Evolutionary conservation across 1,140 invertebrate species (phyloP).

Genomic region (Mactra quadrangularis): DNA sequence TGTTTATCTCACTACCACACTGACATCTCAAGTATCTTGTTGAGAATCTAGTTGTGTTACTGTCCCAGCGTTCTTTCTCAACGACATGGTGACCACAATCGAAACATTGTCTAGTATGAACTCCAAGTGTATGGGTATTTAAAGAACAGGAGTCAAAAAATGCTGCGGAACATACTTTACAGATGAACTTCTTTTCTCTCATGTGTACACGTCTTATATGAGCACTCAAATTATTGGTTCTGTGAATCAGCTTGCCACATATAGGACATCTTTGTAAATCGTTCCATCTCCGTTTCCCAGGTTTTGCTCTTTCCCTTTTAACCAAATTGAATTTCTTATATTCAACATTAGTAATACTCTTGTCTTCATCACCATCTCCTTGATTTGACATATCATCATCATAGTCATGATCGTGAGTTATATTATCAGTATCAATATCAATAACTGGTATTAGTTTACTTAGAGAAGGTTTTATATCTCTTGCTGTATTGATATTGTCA

Average conservation of each 20-base stretch:
- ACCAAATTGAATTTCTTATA: neutral
- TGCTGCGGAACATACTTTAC: conserved; percentile 2
- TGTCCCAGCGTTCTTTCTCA: neutral
- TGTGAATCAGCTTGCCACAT: neutral
- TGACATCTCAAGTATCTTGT: neutral
- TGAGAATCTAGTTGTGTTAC: neutral
- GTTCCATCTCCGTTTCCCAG: neutral
- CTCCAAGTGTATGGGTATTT: neutral
- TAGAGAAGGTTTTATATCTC: too few species aligned
- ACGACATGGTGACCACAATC: neutral
- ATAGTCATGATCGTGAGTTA: too few species aligned
- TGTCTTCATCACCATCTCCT: neutral
- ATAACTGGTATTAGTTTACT: too few species aligned
- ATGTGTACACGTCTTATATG: conserved; percentile 19
- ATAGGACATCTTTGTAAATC: neutral
- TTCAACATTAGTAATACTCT: neutral
- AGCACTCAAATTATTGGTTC: neutral
- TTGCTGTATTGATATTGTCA: too few species aligned
- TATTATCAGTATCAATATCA: too few species aligned
- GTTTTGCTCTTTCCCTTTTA: neutral
- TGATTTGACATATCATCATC: neutral
- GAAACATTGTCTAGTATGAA: conserved; percentile 19
- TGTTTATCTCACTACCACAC: neutral
- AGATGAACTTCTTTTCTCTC: neutral
- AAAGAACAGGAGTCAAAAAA: neutral